Base-by-base conservation (phyloP, 2,113 vertebrate species). In the Onychostruthus taczanowskii region DNA sequence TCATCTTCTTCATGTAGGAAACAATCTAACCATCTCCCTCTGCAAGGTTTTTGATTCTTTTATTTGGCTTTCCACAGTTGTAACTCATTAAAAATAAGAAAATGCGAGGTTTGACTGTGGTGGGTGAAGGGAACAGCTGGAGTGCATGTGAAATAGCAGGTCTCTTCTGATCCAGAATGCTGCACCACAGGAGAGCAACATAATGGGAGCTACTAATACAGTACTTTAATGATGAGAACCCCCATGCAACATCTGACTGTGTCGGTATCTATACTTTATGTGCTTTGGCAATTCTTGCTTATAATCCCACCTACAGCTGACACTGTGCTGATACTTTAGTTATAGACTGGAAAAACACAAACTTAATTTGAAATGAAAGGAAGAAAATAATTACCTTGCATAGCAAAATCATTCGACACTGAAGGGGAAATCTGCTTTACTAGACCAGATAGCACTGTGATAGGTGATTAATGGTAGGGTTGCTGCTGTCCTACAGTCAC, bases 91-190 rank as follows among this genome's bases (percentile, higher is more conserved):
- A 82, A 91, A 90, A 44, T 23, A 70, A 90, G 68, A 75, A 94
- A 81, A 69, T 72, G 56, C 6, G 6, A 44, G 66, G 44, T 64
- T 84, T 92, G 83, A 53, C 79, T 82, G 88, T 28, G 74, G 93
- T 89, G 86, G 93, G 80, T 92, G 83, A 87, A 90, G 72, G 72
- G 55, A 91, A 55, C 93, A 95, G 90, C 96, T 96, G 93, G 87
- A 90, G 47, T 3, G 2, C 78, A 76, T 78, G 80, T 80, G 93
- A 95, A 89, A 76, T 35, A 53, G 76, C 83, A 94, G 69, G 56
- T 46, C 61, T 92, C 69, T 66, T 94, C 92, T 95, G 88, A 95
- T 94, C 79, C 95, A 94, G 76, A 93, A 88, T 73, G 85, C 86
- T 72, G 70, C 94, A 86, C 92, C 2, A 2, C 80, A 47, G 90